Percentiles rank a stretch among this genome's conserved stretches.
Conservation (phyloP, 2,797 vertebrate genomes). For the Protonibea diacanthus region DNA sequence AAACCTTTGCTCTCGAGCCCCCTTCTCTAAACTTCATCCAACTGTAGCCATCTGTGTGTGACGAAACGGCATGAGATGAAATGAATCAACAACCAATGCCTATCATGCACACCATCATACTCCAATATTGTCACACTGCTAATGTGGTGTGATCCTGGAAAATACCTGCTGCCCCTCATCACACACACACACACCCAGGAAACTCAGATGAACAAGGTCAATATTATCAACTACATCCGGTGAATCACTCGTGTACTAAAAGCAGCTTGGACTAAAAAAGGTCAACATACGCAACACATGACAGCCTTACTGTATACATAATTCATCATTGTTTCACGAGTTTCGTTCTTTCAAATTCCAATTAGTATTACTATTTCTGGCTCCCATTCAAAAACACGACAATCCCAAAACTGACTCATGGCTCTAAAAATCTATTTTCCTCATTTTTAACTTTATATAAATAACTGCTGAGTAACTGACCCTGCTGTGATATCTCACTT, state of each 20-base stretch:
- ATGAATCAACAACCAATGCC: slow-evolving; percentile 35
- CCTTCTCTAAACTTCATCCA: not conserved
- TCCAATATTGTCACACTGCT: not conserved
- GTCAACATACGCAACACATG: not conserved
- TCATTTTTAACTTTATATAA: not conserved
- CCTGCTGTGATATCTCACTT: not conserved
- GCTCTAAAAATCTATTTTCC: not conserved
- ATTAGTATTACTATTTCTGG: slow-evolving; percentile 18
- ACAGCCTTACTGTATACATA: not conserved
- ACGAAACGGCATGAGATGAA: not conserved
- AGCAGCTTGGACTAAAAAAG: not conserved
- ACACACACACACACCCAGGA: slow-evolving; percentile 26
- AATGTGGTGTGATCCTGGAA: slow-evolving; percentile 30
- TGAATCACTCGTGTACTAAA: slow-evolving; percentile 38
- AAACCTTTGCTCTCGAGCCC: not conserved
- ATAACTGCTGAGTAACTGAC: not conserved
- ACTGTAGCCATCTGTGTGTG: not conserved
- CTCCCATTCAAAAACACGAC: not conserved
- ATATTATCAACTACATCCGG: not conserved
- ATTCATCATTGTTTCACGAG: not conserved
- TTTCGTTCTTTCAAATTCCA: not conserved
- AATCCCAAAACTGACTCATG: not conserved
- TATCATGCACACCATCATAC: not conserved
- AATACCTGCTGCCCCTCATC: slow-evolving; percentile 20
- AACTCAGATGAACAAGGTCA: slow-evolving; percentile 3